A percentile compares a stretch with the other conserved stretches of the same genome.
Conservation (phyloP, 2,113 vertebrate genomes). For the Tragelaphus imberbis region DNA sequence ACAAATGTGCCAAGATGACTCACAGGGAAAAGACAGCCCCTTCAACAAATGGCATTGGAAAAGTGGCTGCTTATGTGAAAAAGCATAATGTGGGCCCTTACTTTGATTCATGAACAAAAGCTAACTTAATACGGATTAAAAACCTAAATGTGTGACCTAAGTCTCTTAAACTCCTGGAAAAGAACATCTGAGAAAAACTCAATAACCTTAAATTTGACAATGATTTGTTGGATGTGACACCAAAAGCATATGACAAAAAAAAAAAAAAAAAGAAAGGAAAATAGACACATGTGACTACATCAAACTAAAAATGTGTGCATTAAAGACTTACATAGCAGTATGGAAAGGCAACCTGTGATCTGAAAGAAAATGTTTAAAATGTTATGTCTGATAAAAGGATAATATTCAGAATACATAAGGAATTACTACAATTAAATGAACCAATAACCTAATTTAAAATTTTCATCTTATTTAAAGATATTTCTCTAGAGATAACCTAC, state of each 20-base stretch:
- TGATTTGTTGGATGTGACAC: neutral
- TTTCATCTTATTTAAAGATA: neutral
- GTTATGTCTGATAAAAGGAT: neutral
- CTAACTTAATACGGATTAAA: neutral
- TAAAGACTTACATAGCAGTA: neutral
- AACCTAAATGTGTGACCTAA: neutral
- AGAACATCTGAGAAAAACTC: neutral
- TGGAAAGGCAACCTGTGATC: neutral
- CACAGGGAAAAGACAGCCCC: neutral
- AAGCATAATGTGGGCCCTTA: neutral
- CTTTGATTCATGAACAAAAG: neutral
- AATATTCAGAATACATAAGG: neutral
- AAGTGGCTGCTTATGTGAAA: neutral
- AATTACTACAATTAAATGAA: neutral
- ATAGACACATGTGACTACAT: neutral
- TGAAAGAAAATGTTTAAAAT: neutral
- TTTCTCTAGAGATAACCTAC: too few relatives aligned
- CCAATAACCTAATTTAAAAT: neutral
- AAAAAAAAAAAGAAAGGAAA: neutral
- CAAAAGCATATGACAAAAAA: neutral
- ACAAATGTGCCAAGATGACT: neutral
- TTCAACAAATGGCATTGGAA: neutral
- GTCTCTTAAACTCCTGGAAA: neutral
- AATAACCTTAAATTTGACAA: neutral
- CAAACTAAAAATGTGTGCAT: neutral